Percentiles rank a stretch among this genome's conserved stretches.
Evolutionary conservation across 2,113 vertebrate genomes (phyloP).

Genomic region (Protomyctophum bolini): DNA sequence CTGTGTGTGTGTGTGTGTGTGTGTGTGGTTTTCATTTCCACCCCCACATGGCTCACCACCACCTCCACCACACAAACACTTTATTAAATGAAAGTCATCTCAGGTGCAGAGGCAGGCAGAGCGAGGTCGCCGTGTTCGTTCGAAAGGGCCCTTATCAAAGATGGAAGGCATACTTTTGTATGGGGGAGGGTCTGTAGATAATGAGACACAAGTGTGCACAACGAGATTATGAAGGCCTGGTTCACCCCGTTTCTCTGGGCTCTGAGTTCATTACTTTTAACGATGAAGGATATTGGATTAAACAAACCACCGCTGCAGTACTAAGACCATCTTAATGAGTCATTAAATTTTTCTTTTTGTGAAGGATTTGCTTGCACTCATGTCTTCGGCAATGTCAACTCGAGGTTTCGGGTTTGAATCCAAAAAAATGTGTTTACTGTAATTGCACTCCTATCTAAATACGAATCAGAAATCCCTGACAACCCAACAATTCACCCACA

Average conservation of each 20-base stretch:
- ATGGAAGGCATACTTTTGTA: not conserved
- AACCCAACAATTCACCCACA: too few species aligned
- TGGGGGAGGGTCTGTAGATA: conserved; percentile 7
- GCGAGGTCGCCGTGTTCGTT: not conserved
- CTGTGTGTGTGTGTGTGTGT: too few species aligned
- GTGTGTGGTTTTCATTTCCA: conserved; percentile 3
- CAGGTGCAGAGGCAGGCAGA: not conserved
- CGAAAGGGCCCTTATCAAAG: not conserved
- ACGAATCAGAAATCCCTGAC: too few species aligned
- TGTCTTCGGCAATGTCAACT: too few species aligned
- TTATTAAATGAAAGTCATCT: not conserved
- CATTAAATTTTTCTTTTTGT: too few species aligned
- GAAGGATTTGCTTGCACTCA: too few species aligned
- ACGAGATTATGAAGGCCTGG: not conserved
- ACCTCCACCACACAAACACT: not conserved
- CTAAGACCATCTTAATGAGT: too few species aligned
- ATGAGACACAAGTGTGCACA: conserved; percentile 17
- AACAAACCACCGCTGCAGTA: too few species aligned
- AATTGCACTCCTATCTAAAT: too few species aligned
- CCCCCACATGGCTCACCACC: conserved; percentile 10
- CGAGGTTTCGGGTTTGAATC: too few species aligned
- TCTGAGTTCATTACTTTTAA: not conserved
- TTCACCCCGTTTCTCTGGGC: not conserved
- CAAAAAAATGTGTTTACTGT: too few species aligned
- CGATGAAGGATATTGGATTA: too few species aligned